Conservation (phyloP, 64 coral and sea anemone genomes). For the Astreopora myriophthalma region DNA sequence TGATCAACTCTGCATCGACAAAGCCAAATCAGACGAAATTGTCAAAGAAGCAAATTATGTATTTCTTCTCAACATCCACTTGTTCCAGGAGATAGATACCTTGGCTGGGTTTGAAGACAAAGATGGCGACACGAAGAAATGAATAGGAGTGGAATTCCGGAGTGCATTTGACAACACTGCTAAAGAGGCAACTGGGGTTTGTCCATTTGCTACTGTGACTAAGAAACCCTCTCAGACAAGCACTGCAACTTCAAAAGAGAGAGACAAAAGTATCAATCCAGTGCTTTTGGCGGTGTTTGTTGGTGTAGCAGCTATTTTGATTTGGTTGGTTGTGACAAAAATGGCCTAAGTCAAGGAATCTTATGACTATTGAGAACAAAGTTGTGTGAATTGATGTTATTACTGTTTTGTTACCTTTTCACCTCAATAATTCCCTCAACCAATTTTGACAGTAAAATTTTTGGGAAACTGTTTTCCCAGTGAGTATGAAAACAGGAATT, state of each 20-base stretch:
- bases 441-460: not conserved
- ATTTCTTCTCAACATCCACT: constrained; percentile 79
- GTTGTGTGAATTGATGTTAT: not conserved
- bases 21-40: constrained; percentile 80
- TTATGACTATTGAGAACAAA: not conserved
- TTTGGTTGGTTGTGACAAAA: constrained; percentile 39
- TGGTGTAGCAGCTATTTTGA: constrained; percentile 66
- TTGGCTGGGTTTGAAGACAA: constrained; percentile 59
- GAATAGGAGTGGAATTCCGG: not conserved
- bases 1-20: constrained; percentile 71
- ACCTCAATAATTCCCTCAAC: not conserved
- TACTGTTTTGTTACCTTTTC: not conserved
- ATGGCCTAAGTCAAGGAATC: not conserved
- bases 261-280: constrained; percentile 27
- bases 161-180: not conserved
- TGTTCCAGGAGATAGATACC: constrained; percentile 89
- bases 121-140: not conserved
- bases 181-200: constrained; percentile 22
- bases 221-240: constrained; percentile 16
- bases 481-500: no score
- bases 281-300: constrained; percentile 65
- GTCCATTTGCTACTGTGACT: constrained; percentile 88
- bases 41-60: constrained; percentile 86
- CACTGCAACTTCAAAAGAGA: not conserved
- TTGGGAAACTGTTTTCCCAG: not conserved